Conservation (phyloP, 2,888 invertebrate genomes). For the Escarpia spicata region DNA sequence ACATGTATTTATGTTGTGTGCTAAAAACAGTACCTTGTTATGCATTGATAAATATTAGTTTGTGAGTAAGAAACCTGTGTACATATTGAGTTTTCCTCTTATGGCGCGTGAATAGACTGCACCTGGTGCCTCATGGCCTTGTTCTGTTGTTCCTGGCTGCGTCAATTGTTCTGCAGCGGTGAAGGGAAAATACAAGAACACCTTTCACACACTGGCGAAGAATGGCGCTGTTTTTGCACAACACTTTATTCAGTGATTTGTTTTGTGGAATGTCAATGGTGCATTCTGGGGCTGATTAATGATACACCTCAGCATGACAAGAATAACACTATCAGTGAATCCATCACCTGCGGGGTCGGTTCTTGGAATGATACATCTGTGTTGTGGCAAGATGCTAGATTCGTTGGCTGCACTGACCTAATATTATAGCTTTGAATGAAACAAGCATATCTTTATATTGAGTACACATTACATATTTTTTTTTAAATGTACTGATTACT, state of each 20-base stretch:
- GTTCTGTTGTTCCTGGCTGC: background rate
- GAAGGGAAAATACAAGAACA: background rate
- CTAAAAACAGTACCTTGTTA: background rate
- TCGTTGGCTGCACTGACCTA: background rate
- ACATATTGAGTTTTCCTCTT: background rate
- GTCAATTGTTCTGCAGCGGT: background rate
- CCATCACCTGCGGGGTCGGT: background rate
- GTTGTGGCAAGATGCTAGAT: background rate
- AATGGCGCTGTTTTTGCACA: background rate
- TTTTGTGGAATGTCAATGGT: background rate
- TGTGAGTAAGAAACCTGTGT: background rate
- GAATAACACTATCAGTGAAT: constrained; percentile 4
- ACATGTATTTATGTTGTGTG: background rate
- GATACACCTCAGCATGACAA: background rate
- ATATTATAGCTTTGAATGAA: too few species aligned
- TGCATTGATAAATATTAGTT: background rate
- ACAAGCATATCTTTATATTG: too few species aligned
- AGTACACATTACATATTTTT: too few species aligned
- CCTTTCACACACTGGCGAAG: background rate
- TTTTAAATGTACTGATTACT: too few species aligned
- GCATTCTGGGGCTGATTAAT: background rate
- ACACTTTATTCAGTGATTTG: background rate
- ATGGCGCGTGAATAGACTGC: background rate
- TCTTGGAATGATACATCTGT: background rate
- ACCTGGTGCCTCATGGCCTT: background rate